Evolutionary conservation across 2,113 vertebrate genomes (phyloP).

Genomic region (Butorides virescens): DNA sequence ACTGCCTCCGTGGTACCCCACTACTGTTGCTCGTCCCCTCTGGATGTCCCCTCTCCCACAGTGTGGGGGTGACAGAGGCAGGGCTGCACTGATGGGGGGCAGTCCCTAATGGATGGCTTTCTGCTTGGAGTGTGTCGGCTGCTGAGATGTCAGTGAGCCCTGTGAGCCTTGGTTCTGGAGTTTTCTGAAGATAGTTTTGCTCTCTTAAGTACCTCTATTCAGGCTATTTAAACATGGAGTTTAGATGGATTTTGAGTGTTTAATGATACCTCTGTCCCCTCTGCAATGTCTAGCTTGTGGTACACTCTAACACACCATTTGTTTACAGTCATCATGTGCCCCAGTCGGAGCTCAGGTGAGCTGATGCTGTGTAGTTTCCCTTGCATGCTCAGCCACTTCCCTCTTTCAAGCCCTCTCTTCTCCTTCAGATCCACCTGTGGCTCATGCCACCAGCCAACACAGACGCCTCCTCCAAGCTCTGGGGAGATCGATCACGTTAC

Average conservation of each 20-base stretch:
- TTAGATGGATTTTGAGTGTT: neutral
- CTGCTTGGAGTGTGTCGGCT: neutral
- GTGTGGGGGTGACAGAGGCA: neutral
- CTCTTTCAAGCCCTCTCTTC: neutral
- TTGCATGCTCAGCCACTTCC: neutral
- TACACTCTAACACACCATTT: neutral
- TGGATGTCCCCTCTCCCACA: neutral
- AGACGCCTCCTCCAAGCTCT: neutral
- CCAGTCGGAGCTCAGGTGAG: neutral
- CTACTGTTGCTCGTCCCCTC: rapidly evolving
- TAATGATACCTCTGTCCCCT: neutral
- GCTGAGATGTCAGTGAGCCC: neutral
- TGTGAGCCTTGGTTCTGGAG: neutral
- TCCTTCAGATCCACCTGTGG: neutral
- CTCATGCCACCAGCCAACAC: neutral
- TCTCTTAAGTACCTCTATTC: neutral
- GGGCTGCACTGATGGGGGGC: neutral
- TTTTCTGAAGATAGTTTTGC: neutral
- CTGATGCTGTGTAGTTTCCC: neutral
- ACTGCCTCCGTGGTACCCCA: neutral
- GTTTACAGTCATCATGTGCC: neutral
- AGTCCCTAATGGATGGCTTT: neutral
- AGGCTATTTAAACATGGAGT: neutral
- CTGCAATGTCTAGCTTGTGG: neutral
- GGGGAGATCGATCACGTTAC: neutral